phyloP scores from a whole-genome alignment of 2,888 invertebrate genomes.

The Molanna angustata region DNA sequence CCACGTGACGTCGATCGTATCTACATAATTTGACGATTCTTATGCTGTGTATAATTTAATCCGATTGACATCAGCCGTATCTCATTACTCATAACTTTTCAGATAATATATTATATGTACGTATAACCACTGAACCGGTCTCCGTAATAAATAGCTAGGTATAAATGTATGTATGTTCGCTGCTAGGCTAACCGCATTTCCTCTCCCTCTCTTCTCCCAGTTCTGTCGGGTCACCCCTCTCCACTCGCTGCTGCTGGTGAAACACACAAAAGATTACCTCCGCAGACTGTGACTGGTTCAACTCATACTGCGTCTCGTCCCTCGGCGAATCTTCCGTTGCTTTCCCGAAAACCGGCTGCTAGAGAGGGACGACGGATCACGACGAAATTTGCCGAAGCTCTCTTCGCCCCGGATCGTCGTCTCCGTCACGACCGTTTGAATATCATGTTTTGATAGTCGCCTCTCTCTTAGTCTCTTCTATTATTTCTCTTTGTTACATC shows the following conservation, averaged over 20 bases:
- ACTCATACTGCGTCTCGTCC: not conserved
- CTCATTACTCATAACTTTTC: no score
- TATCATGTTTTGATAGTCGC: conserved; percentile 29
- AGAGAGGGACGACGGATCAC: not conserved
- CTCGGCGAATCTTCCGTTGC: not conserved
- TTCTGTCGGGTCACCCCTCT: not conserved
- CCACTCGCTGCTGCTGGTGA: not conserved
- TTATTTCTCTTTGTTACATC: conserved; percentile 18
- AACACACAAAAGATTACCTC: not conserved
- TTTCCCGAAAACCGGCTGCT: no score
- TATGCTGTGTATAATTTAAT: no score
- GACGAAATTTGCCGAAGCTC: not conserved
- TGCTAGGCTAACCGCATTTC: not conserved
- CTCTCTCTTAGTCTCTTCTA: no score
- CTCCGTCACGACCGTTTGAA: conserved; percentile 14
- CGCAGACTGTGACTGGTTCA: not conserved
- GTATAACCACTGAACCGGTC: no score
- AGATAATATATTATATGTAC: no score
- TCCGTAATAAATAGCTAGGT: not conserved
- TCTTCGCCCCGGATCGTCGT: not conserved
- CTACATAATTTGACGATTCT: no score
- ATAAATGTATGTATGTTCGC: not conserved
- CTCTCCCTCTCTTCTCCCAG: not conserved
- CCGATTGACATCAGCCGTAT: no score
- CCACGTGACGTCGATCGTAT: no score